These are phyloP conservation scores for Lepetodrilus schrolli DNA, from an alignment of 2,888 invertebrate species.

Conservation along the genomic window DNA sequence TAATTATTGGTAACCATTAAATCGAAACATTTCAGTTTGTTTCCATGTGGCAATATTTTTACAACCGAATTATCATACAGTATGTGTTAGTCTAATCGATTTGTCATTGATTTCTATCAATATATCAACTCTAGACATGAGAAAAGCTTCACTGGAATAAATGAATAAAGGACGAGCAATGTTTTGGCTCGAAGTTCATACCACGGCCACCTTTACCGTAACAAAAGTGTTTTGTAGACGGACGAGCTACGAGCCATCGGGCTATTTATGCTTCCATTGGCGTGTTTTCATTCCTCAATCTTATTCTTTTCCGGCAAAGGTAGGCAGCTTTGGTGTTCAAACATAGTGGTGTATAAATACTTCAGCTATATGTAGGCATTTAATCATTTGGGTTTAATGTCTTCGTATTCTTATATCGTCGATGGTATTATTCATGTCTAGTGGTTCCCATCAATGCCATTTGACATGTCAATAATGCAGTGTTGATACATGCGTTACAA, in stretches of 20 bases:
- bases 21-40: too few relatives aligned
- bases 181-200: neutral
- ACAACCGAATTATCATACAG: neutral
- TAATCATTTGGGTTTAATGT: too few relatives aligned
- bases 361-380: too few relatives aligned
- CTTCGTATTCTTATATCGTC: too few relatives aligned
- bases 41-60: neutral
- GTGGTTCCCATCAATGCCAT: too few relatives aligned
- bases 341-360: too few relatives aligned
- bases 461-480: too few relatives aligned
- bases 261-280: neutral
- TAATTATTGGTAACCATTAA: too few relatives aligned
- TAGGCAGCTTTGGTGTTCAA: too few relatives aligned
- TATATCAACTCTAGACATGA: neutral
- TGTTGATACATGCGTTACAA: too few relatives aligned
- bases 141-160: neutral
- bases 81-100: constrained; percentile 19
- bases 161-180: neutral
- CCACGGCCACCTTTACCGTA: neutral
- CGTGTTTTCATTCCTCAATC: neutral
- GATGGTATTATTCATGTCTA: too few relatives aligned
- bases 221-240: constrained; percentile 18
- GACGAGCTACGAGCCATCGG: neutral
- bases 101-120: neutral
- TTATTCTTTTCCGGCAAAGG: too few relatives aligned